These are phyloP conservation scores for Antheraea pernyi DNA, from an alignment of 1,140 invertebrate genomes.

Conservation along the genomic window DNA sequence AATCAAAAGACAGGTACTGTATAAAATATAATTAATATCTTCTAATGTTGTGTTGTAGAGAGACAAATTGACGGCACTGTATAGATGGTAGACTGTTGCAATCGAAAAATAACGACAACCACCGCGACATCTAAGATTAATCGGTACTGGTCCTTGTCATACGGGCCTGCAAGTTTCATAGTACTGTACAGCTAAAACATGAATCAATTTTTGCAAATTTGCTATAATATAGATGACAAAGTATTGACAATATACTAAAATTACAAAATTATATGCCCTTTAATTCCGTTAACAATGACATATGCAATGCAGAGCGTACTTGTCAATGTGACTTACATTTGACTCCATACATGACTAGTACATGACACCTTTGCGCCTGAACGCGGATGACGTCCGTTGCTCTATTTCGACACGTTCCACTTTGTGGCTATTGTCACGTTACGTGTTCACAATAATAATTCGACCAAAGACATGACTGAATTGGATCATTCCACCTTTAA, in stretches of 20 bases:
- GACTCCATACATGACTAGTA: conserved; percentile 14
- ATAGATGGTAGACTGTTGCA: too few species aligned
- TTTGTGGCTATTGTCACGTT: conserved; percentile 29
- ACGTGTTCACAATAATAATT: conserved; percentile 54
- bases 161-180: too few species aligned
- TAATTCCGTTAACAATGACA: conserved; percentile 8
- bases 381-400: conserved; percentile 24
- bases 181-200: too few species aligned
- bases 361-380: conserved; percentile 25
- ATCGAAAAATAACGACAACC: too few species aligned
- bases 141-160: too few species aligned
- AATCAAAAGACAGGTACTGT: too few species aligned
- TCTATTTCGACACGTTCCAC: conserved; percentile 35
- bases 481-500: conserved; percentile 50
- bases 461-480: conserved; percentile 37
- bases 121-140: too few species aligned
- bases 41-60: too few species aligned
- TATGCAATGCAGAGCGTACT: conserved; percentile 27
- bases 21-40: too few species aligned
- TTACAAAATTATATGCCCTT: not conserved
- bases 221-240: too few species aligned
- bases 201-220: too few species aligned
- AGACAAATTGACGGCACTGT: too few species aligned
- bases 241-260: not conserved
- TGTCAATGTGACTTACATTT: conserved; percentile 36